Percentiles rank a stretch among this genome's conserved stretches.
phyloP scores from a whole-genome alignment of 2,113 vertebrate species.

The Scophthalmus maximus region DNA sequence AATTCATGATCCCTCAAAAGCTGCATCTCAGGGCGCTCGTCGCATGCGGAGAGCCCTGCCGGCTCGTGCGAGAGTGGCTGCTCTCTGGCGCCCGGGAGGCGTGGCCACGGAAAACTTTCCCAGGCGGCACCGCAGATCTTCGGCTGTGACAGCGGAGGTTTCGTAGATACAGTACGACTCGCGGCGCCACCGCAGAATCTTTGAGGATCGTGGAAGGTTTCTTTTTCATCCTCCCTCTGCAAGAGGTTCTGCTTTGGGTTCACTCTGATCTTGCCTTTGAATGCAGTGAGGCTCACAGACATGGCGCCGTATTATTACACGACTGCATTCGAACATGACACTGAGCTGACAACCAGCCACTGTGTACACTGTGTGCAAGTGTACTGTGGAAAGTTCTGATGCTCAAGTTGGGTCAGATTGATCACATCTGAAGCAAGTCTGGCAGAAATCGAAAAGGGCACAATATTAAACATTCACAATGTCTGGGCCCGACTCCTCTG shows the following conservation, averaged over 20 bases:
- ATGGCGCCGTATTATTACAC: background rate
- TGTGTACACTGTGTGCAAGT: no score
- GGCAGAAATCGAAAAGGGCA: slow-evolving; percentile 66
- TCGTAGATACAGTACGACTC: slow-evolving; percentile 1
- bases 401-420: slow-evolving; percentile 38
- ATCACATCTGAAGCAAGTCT: slow-evolving; percentile 58
- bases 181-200: slow-evolving; percentile 14
- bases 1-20: slow-evolving; percentile 73
- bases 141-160: slow-evolving; percentile 6
- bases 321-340: slow-evolving; percentile 4
- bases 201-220: background rate
- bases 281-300: background rate
- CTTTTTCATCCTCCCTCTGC: background rate
- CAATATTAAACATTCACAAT: slow-evolving; percentile 70
- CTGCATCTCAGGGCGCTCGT: slow-evolving; percentile 58
- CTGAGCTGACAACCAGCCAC: slow-evolving; percentile 10
- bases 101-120: slow-evolving; percentile 31
- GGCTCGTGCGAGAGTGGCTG: slow-evolving; percentile 37
- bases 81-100: slow-evolving; percentile 30
- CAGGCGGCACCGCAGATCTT: slow-evolving; percentile 20
- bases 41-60: slow-evolving; percentile 44
- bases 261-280: background rate
- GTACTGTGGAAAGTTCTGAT: slow-evolving; percentile 7
- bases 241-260: background rate
- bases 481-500: slow-evolving; percentile 58